Conservation (phyloP, 2,888 invertebrate species). For the Molorchus minor region DNA sequence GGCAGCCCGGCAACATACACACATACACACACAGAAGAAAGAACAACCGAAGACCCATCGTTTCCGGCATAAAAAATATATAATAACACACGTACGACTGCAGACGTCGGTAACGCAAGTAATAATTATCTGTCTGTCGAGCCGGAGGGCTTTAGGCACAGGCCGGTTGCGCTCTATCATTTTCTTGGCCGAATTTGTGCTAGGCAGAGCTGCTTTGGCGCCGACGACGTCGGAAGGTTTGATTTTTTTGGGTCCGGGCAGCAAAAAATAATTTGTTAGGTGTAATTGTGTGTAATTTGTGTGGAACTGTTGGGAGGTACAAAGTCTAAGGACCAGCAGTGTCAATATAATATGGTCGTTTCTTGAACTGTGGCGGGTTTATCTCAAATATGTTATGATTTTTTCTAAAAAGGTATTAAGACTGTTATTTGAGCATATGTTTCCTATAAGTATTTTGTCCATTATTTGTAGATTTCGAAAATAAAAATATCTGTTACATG, state of each 20-base stretch:
- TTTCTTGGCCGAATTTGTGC: conserved; percentile 57
- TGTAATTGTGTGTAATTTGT: neutral
- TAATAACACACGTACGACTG: conserved; percentile 60
- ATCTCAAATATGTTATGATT: too few relatives aligned
- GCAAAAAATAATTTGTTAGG: neutral
- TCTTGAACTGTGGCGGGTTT: too few relatives aligned
- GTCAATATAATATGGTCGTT: too few relatives aligned
- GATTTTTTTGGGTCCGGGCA: conserved; percentile 3
- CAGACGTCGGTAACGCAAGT: conserved; percentile 55
- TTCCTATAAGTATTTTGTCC: too few relatives aligned
- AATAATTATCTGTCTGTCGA: conserved; percentile 59
- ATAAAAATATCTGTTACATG: too few relatives aligned
- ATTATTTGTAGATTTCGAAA: too few relatives aligned
- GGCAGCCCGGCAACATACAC: conserved; percentile 51
- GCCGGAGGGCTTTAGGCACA: conserved; percentile 48
- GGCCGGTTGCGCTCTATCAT: conserved; percentile 57
- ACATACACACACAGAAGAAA: too few relatives aligned
- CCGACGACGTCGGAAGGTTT: conserved; percentile 26
- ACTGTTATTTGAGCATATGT: too few relatives aligned
- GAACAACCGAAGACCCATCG: conserved; percentile 52
- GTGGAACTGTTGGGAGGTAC: neutral
- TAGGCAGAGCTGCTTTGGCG: conserved; percentile 40
- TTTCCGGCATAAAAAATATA: conserved; percentile 64
- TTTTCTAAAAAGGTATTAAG: too few relatives aligned
- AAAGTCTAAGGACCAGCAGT: too few relatives aligned